Conservation (phyloP, 2,797 vertebrate genomes). For the Sciurus carolinensis region DNA sequence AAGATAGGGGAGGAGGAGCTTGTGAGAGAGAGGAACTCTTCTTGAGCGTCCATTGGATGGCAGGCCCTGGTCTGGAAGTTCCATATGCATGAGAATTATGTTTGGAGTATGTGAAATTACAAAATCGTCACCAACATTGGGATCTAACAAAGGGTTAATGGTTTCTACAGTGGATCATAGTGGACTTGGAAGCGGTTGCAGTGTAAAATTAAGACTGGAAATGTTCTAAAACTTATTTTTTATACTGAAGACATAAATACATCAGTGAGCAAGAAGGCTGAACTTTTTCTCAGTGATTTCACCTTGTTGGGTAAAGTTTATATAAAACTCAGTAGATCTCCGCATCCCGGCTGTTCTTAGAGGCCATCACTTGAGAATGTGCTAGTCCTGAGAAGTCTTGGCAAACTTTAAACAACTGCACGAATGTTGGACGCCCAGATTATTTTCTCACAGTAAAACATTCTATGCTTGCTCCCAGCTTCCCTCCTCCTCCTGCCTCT, state of each 20-base stretch:
- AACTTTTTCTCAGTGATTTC: conserved; percentile 16
- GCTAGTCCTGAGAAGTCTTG: conserved; percentile 27
- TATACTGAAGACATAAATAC: background rate
- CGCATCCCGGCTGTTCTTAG: background rate
- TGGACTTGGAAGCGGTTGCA: conserved; percentile 38
- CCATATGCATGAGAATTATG: background rate
- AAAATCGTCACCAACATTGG: background rate
- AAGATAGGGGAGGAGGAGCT: background rate
- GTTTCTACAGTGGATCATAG: background rate
- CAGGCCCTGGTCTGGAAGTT: background rate
- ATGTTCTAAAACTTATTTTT: background rate
- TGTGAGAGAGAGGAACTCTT: background rate
- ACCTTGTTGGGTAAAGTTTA: conserved; percentile 54
- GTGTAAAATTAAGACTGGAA: background rate
- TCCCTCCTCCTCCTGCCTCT: background rate
- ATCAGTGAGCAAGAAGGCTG: background rate
- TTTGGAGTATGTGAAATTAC: background rate
- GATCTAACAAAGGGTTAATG: background rate
- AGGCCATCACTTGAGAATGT: conserved; percentile 1
- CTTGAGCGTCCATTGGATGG: background rate
- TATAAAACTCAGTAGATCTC: background rate
- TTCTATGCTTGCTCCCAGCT: background rate
- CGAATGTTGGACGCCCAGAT: background rate
- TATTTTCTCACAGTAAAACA: conserved; percentile 45
- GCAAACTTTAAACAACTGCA: conserved; percentile 8